Evolutionary conservation across 2,113 vertebrate genomes (phyloP).

Genomic region (Myotis yumanensis): DNA sequence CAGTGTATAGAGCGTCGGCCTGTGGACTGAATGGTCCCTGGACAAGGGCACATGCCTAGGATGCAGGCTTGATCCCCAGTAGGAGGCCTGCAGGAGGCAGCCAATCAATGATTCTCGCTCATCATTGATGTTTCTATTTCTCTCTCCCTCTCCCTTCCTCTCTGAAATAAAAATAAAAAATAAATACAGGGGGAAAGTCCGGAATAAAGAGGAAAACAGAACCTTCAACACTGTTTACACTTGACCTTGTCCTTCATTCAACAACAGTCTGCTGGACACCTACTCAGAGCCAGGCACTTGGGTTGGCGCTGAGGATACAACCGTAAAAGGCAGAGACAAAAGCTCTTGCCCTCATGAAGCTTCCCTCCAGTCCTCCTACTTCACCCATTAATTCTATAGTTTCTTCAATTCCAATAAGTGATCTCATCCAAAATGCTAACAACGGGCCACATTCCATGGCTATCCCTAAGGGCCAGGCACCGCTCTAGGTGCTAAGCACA

Average conservation of each 20-base stretch:
- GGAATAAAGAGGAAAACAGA: background rate
- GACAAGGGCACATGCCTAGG: too few relatives aligned
- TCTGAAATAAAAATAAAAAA: too few relatives aligned
- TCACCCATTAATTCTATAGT: background rate
- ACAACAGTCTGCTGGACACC: too few relatives aligned
- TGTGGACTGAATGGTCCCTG: too few relatives aligned
- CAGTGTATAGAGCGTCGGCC: too few relatives aligned
- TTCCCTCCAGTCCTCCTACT: background rate
- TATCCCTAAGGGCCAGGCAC: background rate
- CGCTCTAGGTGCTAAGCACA: background rate
- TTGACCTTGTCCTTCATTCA: background rate
- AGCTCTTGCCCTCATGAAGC: background rate
- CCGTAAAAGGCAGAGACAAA: background rate
- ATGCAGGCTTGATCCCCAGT: too few relatives aligned
- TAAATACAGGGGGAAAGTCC: background rate
- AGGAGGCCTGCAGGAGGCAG: too few relatives aligned
- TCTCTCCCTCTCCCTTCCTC: too few relatives aligned
- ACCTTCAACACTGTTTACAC: background rate
- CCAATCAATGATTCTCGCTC: too few relatives aligned
- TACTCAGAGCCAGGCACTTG: background rate
- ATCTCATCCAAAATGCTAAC: background rate
- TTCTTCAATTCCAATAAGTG: background rate
- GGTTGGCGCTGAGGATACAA: fast-evolving
- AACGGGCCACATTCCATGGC: background rate
- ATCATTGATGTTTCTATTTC: too few relatives aligned